Conservation (phyloP, 2,113 vertebrate genomes). For the Acanthisitta chloris region DNA sequence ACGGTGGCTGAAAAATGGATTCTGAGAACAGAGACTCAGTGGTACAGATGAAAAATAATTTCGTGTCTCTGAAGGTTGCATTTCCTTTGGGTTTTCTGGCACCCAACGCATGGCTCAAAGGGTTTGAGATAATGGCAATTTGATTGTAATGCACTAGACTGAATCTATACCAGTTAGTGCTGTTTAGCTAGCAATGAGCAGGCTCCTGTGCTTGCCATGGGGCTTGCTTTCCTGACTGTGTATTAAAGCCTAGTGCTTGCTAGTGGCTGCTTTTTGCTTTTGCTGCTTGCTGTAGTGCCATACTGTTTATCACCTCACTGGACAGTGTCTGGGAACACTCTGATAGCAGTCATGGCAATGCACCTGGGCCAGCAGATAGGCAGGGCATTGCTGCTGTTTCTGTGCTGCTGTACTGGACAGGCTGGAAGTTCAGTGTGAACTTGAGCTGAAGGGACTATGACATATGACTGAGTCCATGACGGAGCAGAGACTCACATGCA, state of each 20-base stretch:
- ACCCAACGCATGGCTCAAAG: background rate
- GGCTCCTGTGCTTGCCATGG: background rate
- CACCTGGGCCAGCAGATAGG: background rate
- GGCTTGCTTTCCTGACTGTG: background rate
- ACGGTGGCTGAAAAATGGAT: background rate
- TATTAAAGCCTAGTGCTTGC: accelerated
- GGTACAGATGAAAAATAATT: background rate
- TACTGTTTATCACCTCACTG: background rate
- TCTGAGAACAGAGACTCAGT: background rate
- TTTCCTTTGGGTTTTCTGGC: background rate
- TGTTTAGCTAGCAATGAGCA: background rate
- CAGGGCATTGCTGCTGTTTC: background rate
- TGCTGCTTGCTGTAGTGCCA: background rate
- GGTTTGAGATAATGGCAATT: background rate
- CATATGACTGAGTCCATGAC: background rate
- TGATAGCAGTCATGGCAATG: accelerated
- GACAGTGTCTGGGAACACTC: background rate
- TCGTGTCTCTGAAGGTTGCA: background rate
- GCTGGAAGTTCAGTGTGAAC: background rate
- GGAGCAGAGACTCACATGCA: background rate
- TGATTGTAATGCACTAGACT: background rate
- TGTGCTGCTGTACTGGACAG: background rate
- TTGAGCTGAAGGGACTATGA: background rate
- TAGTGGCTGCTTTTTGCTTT: too few species aligned
- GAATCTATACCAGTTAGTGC: background rate